phyloP scores from a whole-genome alignment of 1,140 invertebrate species.

The Diabrotica undecimpunctata region DNA sequence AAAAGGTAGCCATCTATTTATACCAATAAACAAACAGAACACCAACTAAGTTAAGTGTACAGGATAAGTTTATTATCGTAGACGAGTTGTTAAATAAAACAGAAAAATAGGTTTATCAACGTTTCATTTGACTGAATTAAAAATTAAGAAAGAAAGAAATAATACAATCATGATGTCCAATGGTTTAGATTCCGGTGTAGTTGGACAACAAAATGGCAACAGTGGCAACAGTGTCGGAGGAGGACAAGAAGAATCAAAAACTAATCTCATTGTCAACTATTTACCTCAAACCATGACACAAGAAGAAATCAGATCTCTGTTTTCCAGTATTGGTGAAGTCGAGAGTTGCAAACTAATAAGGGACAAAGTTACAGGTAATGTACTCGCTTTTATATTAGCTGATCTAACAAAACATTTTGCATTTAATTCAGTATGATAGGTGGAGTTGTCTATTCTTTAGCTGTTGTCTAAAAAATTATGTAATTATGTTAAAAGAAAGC shows the following conservation, averaged over 20 bases:
- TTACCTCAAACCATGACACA: slow-evolving; percentile 99
- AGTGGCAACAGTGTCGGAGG: slow-evolving; percentile 63
- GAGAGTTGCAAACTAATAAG: slow-evolving; percentile 98
- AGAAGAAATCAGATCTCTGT: slow-evolving; percentile 95
- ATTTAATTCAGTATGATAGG: too few species aligned
- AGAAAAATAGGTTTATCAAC: slow-evolving; percentile 25
- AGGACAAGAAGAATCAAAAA: slow-evolving; percentile 87
- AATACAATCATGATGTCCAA: slow-evolving; percentile 72
- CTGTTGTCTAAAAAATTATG: too few species aligned
- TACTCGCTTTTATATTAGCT: background rate
- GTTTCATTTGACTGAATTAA: slow-evolving; percentile 39
- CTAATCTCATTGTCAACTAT: slow-evolving; percentile 99
- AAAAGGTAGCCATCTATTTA: background rate
- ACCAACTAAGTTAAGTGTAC: slow-evolving; percentile 23
- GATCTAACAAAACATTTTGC: too few species aligned
- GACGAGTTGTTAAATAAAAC: slow-evolving; percentile 34
- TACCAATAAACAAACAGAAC: slow-evolving; percentile 16
- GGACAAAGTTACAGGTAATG: slow-evolving; percentile 93
- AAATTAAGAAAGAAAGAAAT: slow-evolving; percentile 9
- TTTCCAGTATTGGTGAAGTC: slow-evolving; percentile 97
- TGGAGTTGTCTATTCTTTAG: too few species aligned
- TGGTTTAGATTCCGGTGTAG: slow-evolving; percentile 65
- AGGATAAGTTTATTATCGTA: slow-evolving; percentile 21
- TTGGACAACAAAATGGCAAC: slow-evolving; percentile 67
- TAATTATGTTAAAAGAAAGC: too few species aligned